Evolutionary conservation across 2,888 invertebrate genomes (phyloP).

Genomic region (Agriotes lineatus): DNA sequence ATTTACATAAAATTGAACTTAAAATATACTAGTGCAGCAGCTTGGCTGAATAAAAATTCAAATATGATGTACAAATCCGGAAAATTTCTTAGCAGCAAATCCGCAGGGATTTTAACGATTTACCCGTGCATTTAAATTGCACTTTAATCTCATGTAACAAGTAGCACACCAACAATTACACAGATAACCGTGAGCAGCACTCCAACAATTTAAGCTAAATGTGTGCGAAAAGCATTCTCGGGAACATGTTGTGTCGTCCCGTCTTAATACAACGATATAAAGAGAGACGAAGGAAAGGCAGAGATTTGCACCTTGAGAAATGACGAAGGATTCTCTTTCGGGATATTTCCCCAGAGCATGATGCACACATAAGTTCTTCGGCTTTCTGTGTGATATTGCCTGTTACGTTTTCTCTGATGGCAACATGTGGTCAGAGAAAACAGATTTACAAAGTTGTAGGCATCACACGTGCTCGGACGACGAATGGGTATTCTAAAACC

Average conservation of each 20-base stretch:
- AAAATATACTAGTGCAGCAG: too few relatives aligned
- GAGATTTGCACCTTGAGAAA: constrained; percentile 23
- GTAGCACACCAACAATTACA: too few relatives aligned
- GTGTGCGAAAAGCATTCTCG: too few relatives aligned
- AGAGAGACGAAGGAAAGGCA: background rate
- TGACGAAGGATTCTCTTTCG: constrained; percentile 15
- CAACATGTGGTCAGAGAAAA: constrained; percentile 44
- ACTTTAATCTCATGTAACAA: too few relatives aligned
- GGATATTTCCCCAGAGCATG: constrained; percentile 36
- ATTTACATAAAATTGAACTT: too few relatives aligned
- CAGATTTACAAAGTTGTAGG: constrained; percentile 35
- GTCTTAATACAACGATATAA: constrained; percentile 1
- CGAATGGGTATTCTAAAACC: constrained; percentile 22
- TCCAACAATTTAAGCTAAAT: too few relatives aligned
- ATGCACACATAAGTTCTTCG: constrained; percentile 26
- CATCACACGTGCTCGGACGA: constrained; percentile 25
- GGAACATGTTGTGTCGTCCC: background rate
- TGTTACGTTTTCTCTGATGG: constrained; percentile 33
- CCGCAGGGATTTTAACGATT: too few relatives aligned
- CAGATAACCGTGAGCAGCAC: too few relatives aligned
- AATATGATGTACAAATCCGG: too few relatives aligned
- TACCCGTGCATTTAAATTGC: too few relatives aligned
- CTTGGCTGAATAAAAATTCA: too few relatives aligned
- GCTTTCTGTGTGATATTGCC: constrained; percentile 21
- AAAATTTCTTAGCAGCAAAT: too few relatives aligned